Conservation (phyloP, 2,797 vertebrate genomes). For the Microcaecilia unicolor region DNA sequence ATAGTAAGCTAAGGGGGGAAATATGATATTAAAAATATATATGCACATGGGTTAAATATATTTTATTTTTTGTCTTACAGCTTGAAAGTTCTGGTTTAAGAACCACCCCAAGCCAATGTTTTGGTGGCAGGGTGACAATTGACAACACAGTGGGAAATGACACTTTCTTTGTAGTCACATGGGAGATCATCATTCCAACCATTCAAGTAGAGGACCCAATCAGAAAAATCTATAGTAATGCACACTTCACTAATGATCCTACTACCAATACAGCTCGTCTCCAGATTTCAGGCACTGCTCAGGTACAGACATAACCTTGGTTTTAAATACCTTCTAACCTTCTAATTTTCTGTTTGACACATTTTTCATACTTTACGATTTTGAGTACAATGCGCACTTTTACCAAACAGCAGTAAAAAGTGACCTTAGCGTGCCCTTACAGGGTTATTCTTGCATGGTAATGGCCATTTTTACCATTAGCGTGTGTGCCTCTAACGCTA, state of each 20-base stretch:
- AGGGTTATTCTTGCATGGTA: no score
- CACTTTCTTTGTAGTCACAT: conserved; percentile 52
- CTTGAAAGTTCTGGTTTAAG: conserved; percentile 44
- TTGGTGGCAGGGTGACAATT: conserved; percentile 42
- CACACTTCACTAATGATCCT: conserved; percentile 9
- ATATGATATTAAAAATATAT: no score
- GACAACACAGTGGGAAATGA: conserved; percentile 55
- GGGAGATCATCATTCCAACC: conserved; percentile 3
- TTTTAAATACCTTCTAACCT: background rate
- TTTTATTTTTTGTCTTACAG: conserved; percentile 23
- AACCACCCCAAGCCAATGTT: conserved; percentile 18
- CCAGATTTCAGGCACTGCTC: conserved; percentile 43
- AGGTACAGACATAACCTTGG: conserved; percentile 33
- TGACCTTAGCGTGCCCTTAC: no score
- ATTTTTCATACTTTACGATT: no score
- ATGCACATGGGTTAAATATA: no score
- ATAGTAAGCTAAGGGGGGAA: no score
- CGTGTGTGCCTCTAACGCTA: no score
- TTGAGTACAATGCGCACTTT: no score
- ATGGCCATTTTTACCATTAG: no score
- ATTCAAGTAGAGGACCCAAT: conserved; percentile 40
- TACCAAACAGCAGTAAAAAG: no score
- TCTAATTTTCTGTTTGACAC: no score
- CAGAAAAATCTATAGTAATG: conserved; percentile 18
- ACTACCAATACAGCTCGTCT: conserved; percentile 28